A percentile compares a stretch with the other conserved stretches of the same genome.
These are phyloP conservation scores for Delia radicum DNA, from an alignment of 1,140 invertebrate genomes.

Conservation along the genomic window DNA sequence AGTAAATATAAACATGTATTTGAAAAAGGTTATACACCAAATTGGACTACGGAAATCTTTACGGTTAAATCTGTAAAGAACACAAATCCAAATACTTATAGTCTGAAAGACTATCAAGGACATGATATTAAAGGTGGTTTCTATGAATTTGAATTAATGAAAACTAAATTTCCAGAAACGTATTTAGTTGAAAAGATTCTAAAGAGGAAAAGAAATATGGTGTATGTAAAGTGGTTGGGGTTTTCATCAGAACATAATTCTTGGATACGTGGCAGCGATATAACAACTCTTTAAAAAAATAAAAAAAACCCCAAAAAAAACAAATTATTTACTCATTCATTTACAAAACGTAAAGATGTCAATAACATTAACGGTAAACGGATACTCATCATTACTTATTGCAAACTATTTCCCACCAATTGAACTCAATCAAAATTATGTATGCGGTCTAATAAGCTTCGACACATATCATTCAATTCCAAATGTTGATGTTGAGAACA, in stretches of 20 bases:
- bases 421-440: conserved; percentile 35
- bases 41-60: conserved; percentile 55
- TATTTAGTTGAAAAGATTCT: conserved; percentile 52
- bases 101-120: conserved; percentile 40
- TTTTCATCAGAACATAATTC: conserved; percentile 30
- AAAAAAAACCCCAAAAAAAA: background rate
- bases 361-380: conserved; percentile 36
- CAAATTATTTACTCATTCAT: background rate
- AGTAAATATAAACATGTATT: conserved; percentile 52
- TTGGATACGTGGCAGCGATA: background rate
- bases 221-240: conserved; percentile 52
- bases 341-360: conserved; percentile 30
- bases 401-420: conserved; percentile 37
- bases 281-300: background rate
- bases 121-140: conserved; percentile 47
- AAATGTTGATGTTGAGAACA: conserved; percentile 44
- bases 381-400: conserved; percentile 25
- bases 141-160: conserved; percentile 48
- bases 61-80: conserved; percentile 43
- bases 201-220: conserved; percentile 36
- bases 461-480: conserved; percentile 51
- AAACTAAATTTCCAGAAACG: conserved; percentile 40
- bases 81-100: conserved; percentile 47
- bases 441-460: conserved; percentile 43
- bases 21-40: conserved; percentile 54